Conservation (phyloP, 2,888 invertebrate species). For the Stenolophus ochropezus region DNA sequence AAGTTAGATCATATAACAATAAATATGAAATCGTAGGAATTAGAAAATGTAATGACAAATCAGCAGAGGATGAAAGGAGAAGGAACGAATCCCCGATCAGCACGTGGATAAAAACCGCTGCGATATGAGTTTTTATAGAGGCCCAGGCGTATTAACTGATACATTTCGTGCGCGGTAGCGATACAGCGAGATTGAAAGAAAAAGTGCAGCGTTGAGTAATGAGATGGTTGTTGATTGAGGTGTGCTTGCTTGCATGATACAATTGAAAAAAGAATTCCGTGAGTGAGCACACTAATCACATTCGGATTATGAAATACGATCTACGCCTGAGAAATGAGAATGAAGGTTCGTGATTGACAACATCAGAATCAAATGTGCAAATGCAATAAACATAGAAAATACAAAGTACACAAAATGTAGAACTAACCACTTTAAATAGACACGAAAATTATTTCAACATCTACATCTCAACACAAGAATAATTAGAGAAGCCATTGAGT, state of each 20-base stretch:
- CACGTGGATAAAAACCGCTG: neutral
- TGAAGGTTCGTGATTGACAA: too few species aligned
- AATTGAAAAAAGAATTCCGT: neutral
- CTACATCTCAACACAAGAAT: too few species aligned
- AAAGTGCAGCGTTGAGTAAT: constrained; percentile 14
- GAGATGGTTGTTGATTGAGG: constrained; percentile 30
- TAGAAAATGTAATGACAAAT: neutral
- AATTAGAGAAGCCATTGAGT: too few species aligned
- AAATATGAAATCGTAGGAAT: too few species aligned
- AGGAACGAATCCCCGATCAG: neutral
- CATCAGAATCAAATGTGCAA: too few species aligned
- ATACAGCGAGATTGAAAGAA: constrained; percentile 8
- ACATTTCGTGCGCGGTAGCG: constrained; percentile 9
- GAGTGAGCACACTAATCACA: neutral
- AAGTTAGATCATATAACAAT: too few species aligned
- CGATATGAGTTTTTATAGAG: constrained; percentile 30
- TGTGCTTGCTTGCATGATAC: constrained; percentile 3
- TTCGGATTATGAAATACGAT: neutral
- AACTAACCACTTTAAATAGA: too few species aligned
- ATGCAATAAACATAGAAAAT: too few species aligned
- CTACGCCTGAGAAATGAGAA: too few species aligned
- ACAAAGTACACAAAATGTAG: too few species aligned
- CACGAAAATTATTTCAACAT: too few species aligned
- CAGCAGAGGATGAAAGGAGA: neutral
- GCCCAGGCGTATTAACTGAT: constrained; percentile 35